Evolutionary conservation across 2,888 invertebrate species (phyloP), one percentile per base, ranked within the genome.

Genomic region (Onthophagus sagittarius): DNA sequence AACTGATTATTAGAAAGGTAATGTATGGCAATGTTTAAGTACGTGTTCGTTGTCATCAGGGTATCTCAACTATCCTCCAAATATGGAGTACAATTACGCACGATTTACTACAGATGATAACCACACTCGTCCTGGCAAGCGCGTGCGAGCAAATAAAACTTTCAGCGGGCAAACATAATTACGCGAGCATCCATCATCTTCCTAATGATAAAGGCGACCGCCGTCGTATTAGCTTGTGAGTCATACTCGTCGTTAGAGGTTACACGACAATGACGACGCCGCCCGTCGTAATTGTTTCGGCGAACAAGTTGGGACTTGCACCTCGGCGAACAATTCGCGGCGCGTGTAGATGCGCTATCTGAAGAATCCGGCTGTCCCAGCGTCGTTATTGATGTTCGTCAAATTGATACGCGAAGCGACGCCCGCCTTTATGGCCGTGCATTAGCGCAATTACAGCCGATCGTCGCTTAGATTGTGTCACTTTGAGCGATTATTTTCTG

Each of bases 361-460:
- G 31, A 32, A 23, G 32, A 32, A 67, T 67, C 23, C 67, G 23
- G 32, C 67, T 67, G 67, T 67, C 67, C n/a, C 5, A 13, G 67
- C 9, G 67, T 67, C 32, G 32, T 67, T 67, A 67, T 67, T 67
- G 67, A 67, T 67, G 67, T 67, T 67, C 67, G 32, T 67, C 67
- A 67, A 67, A 67, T 67, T 67, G 67, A 67, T 67, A 67, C 31
- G 67, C 67, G 67, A 67, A 67, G 32, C 32, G 67, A 67, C 32
- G 67, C 32, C 67, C 67, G 67, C 15, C 31, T 67, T 67, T 67
- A 67, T 67, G 67, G 32, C 67, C n/a, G 67, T 67, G 67, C 67
- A 67, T 67, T 67, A 67, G 67, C 67, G 67, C 67, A 67, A 67
- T 67, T 67, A 67, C 67, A 67, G 32, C 31, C 13, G 67, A 67